Conservation (phyloP, 2,888 invertebrate genomes). For the Cephus nigrinus region DNA sequence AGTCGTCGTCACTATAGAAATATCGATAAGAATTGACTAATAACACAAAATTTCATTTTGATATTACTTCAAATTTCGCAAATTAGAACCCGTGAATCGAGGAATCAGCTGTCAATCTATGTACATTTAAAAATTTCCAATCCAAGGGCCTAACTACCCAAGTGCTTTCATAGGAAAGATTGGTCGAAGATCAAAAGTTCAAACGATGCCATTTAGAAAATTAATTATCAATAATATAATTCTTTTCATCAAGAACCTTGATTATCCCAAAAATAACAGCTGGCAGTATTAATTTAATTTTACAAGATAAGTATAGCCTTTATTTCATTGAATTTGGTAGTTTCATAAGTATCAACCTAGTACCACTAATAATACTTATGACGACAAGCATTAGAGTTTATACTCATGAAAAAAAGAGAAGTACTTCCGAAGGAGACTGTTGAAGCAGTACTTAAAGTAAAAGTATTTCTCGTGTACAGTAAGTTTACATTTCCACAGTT, state of each 20-base stretch:
- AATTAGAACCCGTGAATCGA: background rate
- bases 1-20: background rate
- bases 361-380: background rate
- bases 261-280: background rate
- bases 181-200: background rate
- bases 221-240: background rate
- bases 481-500: slow-evolving; percentile 32
- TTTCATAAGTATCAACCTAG: background rate
- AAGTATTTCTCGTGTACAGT: slow-evolving; percentile 37
- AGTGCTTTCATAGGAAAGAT: background rate
- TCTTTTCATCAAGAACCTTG: background rate
- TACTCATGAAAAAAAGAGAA: background rate
- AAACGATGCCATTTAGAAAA: background rate
- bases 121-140: background rate
- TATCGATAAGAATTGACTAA: background rate
- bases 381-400: background rate
- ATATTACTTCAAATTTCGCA: background rate
- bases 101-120: background rate
- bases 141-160: background rate
- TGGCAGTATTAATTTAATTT: background rate
- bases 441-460: slow-evolving; percentile 47
- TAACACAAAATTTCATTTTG: background rate
- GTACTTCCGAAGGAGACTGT: slow-evolving; percentile 9
- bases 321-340: background rate
- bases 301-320: background rate